Evolutionary conservation across 1,140 invertebrate species (phyloP).

Genomic region (Rhopalosiphum padi): DNA sequence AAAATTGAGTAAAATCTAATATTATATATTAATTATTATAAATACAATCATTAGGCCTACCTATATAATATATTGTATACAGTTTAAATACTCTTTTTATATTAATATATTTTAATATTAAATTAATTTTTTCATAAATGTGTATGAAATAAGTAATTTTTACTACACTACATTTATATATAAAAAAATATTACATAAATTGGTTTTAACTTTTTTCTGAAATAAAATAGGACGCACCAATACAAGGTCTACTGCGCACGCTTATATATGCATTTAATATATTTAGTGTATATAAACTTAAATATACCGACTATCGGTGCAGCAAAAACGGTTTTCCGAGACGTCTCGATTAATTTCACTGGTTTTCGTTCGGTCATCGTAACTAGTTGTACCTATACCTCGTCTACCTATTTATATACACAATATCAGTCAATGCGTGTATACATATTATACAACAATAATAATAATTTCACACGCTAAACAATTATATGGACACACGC

Average conservation of each 20-base stretch:
- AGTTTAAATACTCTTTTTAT: no score
- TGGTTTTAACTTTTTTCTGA: neutral
- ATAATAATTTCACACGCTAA: constrained; percentile 7
- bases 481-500: neutral
- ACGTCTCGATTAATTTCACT: constrained; percentile 3
- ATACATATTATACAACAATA: neutral
- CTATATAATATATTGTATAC: no score
- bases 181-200: neutral
- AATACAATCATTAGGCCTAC: no score
- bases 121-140: no score
- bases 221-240: neutral
- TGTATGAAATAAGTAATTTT: no score
- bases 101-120: no score
- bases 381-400: neutral
- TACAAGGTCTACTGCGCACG: neutral
- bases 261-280: neutral
- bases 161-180: no score
- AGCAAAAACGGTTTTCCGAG: neutral
- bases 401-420: neutral
- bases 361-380: neutral
- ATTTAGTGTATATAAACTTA: neutral
- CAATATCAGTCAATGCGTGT: neutral
- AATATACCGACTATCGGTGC: neutral
- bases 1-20: neutral
- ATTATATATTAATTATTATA: neutral